These are phyloP conservation scores for Caenorhabditis drosophilae DNA, from an alignment of 2,888 invertebrate species.

Conservation along the genomic window DNA sequence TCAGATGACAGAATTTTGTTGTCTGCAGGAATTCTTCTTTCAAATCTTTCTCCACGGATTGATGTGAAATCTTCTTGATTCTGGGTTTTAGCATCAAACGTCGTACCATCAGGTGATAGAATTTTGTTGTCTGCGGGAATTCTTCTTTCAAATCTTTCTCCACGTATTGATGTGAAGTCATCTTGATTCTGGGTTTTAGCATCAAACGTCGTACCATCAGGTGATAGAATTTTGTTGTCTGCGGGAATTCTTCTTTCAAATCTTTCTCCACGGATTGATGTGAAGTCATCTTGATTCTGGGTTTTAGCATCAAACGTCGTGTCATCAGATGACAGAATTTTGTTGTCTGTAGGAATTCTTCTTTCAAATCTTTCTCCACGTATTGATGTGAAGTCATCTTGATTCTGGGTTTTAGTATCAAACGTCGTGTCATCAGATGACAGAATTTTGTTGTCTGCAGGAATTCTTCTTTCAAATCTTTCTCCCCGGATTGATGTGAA, in stretches of 20 bases:
- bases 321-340: not conserved
- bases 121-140: not conserved
- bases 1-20: not conserved
- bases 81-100: not conserved
- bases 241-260: not conserved
- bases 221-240: not conserved
- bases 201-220: slow-evolving; percentile 2
- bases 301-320: not conserved
- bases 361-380: slow-evolving; percentile 1
- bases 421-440: not conserved
- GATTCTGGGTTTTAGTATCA: slow-evolving; percentile 3
- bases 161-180: slow-evolving; percentile 1
- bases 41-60: slow-evolving; percentile 1
- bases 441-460: not conserved
- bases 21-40: not conserved
- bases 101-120: not conserved
- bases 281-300: slow-evolving; percentile 3
- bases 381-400: not conserved
- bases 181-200: slow-evolving; percentile 3
- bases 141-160: not conserved
- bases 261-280: not conserved
- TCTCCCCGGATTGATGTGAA: not conserved
- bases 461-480: not conserved
- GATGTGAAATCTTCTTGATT: not conserved
- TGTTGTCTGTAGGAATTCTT: not conserved